These are phyloP conservation scores for Chondrilla cf. caribensis DNA, from an alignment of 37 sponge, comb jelly and placozoan species.

Conservation along the genomic window DNA sequence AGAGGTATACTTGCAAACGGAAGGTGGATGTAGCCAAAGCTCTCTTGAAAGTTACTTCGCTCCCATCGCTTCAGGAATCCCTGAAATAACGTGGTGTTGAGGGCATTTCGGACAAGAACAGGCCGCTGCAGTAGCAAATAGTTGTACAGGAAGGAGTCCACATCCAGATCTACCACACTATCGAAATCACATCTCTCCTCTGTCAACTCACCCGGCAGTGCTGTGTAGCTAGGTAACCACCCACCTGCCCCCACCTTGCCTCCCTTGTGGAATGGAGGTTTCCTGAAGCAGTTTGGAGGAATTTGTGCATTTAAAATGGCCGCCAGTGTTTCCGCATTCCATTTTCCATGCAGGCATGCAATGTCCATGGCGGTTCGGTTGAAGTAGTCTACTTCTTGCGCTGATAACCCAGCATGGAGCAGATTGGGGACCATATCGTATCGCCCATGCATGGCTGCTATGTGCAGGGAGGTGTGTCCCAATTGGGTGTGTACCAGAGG, in stretches of 20 bases:
- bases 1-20: slow-evolving; percentile 43
- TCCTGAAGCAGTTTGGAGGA: slow-evolving; percentile 35
- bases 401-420: slow-evolving; percentile 47
- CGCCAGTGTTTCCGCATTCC: slow-evolving; percentile 55
- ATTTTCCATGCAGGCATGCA: slow-evolving; percentile 76
- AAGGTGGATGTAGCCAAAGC: slow-evolving; percentile 56
- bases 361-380: slow-evolving; percentile 72
- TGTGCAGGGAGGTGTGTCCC: slow-evolving; percentile 67
- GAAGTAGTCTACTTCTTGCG: slow-evolving; percentile 46
- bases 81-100: slow-evolving; percentile 41
- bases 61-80: slow-evolving; percentile 44
- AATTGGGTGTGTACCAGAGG: slow-evolving; percentile 50
- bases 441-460: slow-evolving; percentile 73
- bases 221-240: slow-evolving; percentile 47
- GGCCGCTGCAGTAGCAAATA: slow-evolving; percentile 75
- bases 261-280: slow-evolving; percentile 25
- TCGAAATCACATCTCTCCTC: slow-evolving; percentile 83
- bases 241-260: slow-evolving; percentile 43
- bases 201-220: slow-evolving; percentile 62
- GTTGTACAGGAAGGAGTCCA: slow-evolving; percentile 59
- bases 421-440: slow-evolving; percentile 44
- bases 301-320: slow-evolving; percentile 25
- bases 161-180: slow-evolving; percentile 39
- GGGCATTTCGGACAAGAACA: slow-evolving; percentile 72
- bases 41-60: slow-evolving; percentile 63